Evolutionary conservation across 2,113 vertebrate species (phyloP).

Genomic region (Prunella fulvescens): DNA sequence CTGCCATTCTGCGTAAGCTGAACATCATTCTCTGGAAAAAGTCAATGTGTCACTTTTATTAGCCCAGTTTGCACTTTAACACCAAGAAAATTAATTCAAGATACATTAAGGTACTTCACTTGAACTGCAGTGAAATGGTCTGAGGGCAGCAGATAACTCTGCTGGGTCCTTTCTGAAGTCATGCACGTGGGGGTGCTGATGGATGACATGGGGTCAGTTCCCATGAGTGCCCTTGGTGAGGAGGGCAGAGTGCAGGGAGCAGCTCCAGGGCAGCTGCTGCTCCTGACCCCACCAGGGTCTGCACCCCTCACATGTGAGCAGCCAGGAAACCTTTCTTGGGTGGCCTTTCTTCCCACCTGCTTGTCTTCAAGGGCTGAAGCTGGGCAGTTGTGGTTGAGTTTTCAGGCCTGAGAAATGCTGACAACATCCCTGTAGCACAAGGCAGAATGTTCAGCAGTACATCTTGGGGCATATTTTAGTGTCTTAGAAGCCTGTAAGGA

Average conservation of each 20-base stretch:
- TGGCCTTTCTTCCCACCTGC: neutral
- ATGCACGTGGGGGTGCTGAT: neutral
- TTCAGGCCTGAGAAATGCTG: neutral
- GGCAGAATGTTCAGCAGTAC: neutral
- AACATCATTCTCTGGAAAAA: slow-evolving; percentile 71
- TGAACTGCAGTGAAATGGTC: neutral
- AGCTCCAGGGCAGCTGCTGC: neutral
- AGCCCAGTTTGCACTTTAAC: slow-evolving; percentile 73
- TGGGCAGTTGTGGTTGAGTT: neutral
- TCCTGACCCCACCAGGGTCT: neutral
- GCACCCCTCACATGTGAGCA: fast-evolving
- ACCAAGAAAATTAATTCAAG: slow-evolving; percentile 71
- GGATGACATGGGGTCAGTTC: neutral
- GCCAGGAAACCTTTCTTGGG: neutral
- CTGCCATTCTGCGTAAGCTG: slow-evolving; percentile 56
- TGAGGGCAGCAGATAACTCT: slow-evolving; percentile 14
- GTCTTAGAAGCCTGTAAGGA: neutral
- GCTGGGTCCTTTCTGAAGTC: slow-evolving; percentile 20
- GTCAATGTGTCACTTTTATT: slow-evolving; percentile 78
- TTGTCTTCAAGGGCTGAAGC: neutral
- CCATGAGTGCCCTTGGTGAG: neutral
- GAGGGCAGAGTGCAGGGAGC: neutral
- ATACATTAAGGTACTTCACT: slow-evolving; percentile 56
- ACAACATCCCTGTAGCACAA: neutral
- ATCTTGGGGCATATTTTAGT: neutral